A percentile compares a stretch with the other conserved stretches of the same genome.
These are phyloP conservation scores for Pantala flavescens DNA, from an alignment of 1,140 invertebrate genomes.

Conservation along the genomic window DNA sequence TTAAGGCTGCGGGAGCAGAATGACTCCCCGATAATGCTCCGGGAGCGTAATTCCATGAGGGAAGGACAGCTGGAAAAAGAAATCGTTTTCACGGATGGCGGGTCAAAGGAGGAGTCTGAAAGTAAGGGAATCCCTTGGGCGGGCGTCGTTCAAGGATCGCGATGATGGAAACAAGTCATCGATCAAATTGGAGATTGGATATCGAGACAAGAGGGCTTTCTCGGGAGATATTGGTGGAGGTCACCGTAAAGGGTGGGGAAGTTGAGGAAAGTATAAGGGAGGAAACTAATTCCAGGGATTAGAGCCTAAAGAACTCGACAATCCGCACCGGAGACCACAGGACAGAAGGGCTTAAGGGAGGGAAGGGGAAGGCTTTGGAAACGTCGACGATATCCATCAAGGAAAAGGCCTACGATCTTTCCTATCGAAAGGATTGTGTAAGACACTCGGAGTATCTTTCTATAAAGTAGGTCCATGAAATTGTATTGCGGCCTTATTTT, in stretches of 20 bases:
- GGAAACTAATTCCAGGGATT: background rate
- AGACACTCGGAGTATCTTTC: too few relatives aligned
- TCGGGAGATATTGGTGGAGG: too few relatives aligned
- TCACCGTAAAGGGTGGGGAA: too few relatives aligned
- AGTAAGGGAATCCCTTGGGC: background rate
- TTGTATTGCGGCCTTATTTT: too few relatives aligned
- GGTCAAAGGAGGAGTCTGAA: background rate
- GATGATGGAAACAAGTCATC: background rate
- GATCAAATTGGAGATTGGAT: background rate
- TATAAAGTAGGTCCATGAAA: too few relatives aligned
- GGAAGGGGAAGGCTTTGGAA: too few relatives aligned
- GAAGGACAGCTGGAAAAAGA: background rate
- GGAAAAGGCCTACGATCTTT: too few relatives aligned
- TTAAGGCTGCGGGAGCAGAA: too few relatives aligned
- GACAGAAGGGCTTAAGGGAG: background rate
- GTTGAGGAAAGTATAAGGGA: background rate
- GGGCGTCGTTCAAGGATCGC: background rate
- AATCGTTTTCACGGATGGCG: background rate
- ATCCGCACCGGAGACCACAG: background rate
- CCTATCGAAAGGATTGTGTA: too few relatives aligned
- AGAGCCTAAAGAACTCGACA: background rate
- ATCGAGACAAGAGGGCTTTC: background rate
- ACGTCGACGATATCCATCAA: too few relatives aligned
- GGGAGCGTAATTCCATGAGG: too few relatives aligned
- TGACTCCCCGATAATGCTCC: too few relatives aligned